Evolutionary conservation across 2,888 invertebrate species (phyloP).

Genomic region (Drosophila eohydei): DNA sequence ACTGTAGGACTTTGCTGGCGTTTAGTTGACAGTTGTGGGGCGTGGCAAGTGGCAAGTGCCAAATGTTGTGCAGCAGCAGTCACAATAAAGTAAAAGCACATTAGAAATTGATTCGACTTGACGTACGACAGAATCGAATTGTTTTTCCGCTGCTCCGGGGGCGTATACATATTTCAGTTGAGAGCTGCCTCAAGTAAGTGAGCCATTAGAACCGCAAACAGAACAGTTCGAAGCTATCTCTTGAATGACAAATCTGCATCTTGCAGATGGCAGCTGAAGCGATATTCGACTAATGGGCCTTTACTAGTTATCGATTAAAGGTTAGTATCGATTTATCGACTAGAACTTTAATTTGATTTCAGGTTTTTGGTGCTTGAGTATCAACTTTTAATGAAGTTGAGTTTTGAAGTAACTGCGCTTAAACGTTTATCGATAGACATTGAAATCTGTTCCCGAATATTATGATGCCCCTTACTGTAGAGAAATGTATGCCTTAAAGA

Average conservation of each 20-base stretch:
- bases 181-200: slow-evolving; percentile 21
- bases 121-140: slow-evolving; percentile 32
- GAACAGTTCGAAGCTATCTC: background rate
- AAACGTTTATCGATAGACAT: background rate
- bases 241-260: background rate
- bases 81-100: slow-evolving; percentile 42
- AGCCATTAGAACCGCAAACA: slow-evolving; percentile 14
- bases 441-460: too few relatives aligned
- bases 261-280: background rate
- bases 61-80: slow-evolving; percentile 9
- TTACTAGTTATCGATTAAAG: background rate
- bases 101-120: slow-evolving; percentile 50
- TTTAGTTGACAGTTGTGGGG: slow-evolving; percentile 32
- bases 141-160: slow-evolving; percentile 26
- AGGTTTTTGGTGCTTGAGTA: background rate
- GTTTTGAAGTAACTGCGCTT: background rate
- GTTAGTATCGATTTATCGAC: background rate
- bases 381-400: background rate
- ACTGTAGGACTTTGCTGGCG: slow-evolving; percentile 18
- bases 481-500: too few relatives aligned
- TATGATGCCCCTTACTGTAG: too few relatives aligned
- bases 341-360: too few relatives aligned
- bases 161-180: slow-evolving; percentile 34
- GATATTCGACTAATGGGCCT: too few relatives aligned
- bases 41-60: slow-evolving; percentile 6